A percentile compares a stretch with the other conserved stretches of the same genome.
These are phyloP conservation scores for Diorhabda sublineata DNA, from an alignment of 1,140 invertebrate genomes.

Conservation along the genomic window DNA sequence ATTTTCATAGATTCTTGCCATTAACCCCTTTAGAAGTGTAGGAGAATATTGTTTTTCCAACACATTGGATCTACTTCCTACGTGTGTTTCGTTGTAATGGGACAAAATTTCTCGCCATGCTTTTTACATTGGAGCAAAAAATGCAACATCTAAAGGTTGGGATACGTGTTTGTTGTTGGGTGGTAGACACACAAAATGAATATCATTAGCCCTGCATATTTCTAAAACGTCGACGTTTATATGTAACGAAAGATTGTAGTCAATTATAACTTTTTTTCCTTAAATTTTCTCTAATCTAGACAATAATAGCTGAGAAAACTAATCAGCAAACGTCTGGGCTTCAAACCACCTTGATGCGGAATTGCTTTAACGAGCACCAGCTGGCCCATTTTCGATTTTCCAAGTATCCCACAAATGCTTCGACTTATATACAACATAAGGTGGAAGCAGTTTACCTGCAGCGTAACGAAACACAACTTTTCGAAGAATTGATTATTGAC, in stretches of 20 bases:
- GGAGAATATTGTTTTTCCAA: too few relatives aligned
- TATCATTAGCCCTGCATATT: constrained; percentile 39
- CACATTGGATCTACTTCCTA: too few relatives aligned
- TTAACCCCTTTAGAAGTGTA: too few relatives aligned
- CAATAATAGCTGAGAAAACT: not conserved
- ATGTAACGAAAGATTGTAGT: too few relatives aligned
- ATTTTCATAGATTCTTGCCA: too few relatives aligned
- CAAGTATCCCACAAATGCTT: constrained; percentile 7
- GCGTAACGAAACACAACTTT: not conserved
- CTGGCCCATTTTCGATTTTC: not conserved
- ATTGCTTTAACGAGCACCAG: not conserved
- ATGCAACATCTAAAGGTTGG: constrained; percentile 18
- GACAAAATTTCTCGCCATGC: constrained; percentile 3
- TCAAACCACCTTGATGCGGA: too few relatives aligned
- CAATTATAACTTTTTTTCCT: too few relatives aligned
- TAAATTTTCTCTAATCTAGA: too few relatives aligned
- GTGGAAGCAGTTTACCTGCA: not conserved
- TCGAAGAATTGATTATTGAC: not conserved
- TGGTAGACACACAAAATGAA: constrained; percentile 35
- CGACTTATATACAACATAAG: constrained; percentile 15
- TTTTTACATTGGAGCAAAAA: constrained; percentile 13
- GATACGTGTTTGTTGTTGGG: constrained; percentile 8
- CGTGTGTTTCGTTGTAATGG: too few relatives aligned
- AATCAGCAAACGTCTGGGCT: not conserved
- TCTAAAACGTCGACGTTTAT: constrained; percentile 4